Evolutionary conservation across 2,888 invertebrate species (phyloP), one percentile per base, ranked within the genome.

Genomic region (Pristionchus maxplancki): DNA sequence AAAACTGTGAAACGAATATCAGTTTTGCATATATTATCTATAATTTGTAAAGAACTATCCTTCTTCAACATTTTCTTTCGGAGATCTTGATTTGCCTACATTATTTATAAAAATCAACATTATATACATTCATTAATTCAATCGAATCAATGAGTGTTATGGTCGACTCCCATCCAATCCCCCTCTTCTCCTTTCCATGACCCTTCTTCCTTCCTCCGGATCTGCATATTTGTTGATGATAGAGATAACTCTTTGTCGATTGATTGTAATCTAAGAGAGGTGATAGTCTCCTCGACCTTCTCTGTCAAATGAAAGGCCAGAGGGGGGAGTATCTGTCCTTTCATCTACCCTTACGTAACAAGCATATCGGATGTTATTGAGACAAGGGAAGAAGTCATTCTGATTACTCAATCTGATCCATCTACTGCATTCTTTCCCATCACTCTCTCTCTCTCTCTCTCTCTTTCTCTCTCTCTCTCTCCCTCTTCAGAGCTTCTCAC

Each of bases 241-340:
- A 74, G 74, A 74, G 74, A 74, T 74, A 74, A 74, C 74, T 74
- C 74, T 74, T 74, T 74, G 74, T 74, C 34, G 40, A 74, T 74
- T 17, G 74, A 67, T 67, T 15, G 17, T 15, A 67, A 74, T 74
- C 74, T 37, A 67, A 13, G 31, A n/a, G 34, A 67, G 67, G 67
- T 67, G 67, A 67, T 67, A 67, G 31, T 34, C 67, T 31, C 67
- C 20, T 74, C 74, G 74, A 74, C 74, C 74, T 74, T 74, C 74
- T 6, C 40, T 74, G 74, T 74, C 74, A 74, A 74, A 24, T 34
- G 37, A 74, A 34, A 74, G 74, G 40, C 74, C 74, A 74, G 74
- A 74, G 40, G 34, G 20, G 31, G 20, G 67, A 67, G 20, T 20
- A n/a, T 24, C 24, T 24, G 20, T 44, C 74, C 74, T 74, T 74